phyloP scores from a whole-genome alignment of 2,888 invertebrate genomes.

The Pristionchus japonicus region DNA sequence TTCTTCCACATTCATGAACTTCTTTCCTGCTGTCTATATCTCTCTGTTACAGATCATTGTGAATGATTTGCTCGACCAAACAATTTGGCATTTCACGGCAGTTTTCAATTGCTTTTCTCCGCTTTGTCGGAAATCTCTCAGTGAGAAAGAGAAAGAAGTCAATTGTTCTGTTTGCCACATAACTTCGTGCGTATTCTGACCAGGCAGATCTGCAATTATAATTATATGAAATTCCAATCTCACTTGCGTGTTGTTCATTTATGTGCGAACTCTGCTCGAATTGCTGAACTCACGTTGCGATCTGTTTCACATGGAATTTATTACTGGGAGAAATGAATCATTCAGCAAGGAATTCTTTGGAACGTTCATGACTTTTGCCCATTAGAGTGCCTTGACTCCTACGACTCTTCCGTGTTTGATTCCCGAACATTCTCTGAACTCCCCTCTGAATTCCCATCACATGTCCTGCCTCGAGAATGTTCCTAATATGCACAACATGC shows the following conservation, averaged over 20 bases:
- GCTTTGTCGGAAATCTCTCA: neutral
- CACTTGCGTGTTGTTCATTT: neutral
- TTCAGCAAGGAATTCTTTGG: neutral
- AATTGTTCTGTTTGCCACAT: constrained; percentile 30
- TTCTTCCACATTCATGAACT: neutral
- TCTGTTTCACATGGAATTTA: neutral
- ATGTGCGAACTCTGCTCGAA: neutral
- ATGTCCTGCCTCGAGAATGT: no score
- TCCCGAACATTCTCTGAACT: neutral
- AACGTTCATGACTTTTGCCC: no score
- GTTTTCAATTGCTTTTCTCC: neutral
- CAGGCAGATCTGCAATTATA: constrained; percentile 7
- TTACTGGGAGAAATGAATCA: neutral
- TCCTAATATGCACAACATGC: neutral
- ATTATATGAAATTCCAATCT: neutral
- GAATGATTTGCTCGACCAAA: neutral
- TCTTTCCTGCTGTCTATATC: neutral
- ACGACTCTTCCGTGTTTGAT: neutral
- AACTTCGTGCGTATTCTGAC: constrained; percentile 25
- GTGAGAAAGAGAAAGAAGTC: neutral
- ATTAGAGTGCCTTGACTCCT: neutral
- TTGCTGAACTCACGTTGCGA: neutral
- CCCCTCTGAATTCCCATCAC: neutral
- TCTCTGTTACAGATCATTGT: neutral
- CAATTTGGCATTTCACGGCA: neutral